phyloP scores from a whole-genome alignment of 2,113 vertebrate genomes.

The Paradoxurus hermaphroditus region DNA sequence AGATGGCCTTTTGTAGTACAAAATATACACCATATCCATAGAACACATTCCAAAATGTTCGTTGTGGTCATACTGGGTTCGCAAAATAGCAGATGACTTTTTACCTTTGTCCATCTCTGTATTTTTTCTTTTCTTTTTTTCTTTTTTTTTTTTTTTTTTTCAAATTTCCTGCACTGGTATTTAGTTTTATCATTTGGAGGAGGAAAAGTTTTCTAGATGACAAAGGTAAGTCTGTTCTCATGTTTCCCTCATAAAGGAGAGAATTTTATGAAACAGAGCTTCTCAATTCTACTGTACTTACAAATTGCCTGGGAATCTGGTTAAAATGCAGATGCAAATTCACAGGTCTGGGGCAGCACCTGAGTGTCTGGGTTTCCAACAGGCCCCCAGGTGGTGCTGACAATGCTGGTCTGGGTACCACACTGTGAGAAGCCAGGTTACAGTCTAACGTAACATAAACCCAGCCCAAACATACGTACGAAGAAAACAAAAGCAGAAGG shows the following conservation, averaged over 20 bases:
- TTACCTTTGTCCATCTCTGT: neutral
- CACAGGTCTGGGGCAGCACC: neutral
- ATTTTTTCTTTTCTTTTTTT: neutral
- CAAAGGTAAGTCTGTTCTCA: neutral
- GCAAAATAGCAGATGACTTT: neutral
- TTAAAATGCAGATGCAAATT: neutral
- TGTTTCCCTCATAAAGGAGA: neutral
- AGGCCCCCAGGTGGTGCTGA: neutral
- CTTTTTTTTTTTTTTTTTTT: neutral
- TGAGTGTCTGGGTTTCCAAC: neutral
- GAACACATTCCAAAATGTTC: neutral
- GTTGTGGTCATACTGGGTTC: neutral
- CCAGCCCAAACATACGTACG: neutral
- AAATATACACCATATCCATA: neutral
- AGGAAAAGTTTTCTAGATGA: neutral
- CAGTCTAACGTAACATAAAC: neutral
- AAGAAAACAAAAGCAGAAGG: neutral
- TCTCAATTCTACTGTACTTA: neutral
- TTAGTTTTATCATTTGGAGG: neutral
- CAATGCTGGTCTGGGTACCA: neutral
- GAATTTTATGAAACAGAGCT: neutral
- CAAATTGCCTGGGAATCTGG: neutral
- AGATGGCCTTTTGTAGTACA: neutral
- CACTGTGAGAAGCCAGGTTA: neutral
- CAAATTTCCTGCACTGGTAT: neutral